These are phyloP conservation scores for Equus quagga DNA, from an alignment of 2,113 vertebrate species.

Conservation along the genomic window DNA sequence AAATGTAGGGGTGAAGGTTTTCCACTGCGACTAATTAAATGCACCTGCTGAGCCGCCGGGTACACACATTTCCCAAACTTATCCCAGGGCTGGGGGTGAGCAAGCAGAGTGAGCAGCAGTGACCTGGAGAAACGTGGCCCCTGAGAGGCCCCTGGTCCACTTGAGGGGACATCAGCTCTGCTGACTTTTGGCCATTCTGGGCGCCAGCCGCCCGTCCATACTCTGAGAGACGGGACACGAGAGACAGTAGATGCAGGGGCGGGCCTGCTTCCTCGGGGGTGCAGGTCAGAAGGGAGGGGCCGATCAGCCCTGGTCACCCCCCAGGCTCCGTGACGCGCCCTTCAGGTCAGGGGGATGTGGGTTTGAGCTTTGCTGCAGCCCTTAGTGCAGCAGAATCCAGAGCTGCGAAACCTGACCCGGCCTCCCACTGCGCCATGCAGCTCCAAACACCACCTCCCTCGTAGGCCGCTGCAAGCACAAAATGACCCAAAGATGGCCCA, in stretches of 20 bases:
- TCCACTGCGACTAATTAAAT: background rate
- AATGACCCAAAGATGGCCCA: background rate
- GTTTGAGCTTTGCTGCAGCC: background rate
- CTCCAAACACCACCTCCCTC: background rate
- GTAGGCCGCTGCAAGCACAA: background rate
- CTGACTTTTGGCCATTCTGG: background rate
- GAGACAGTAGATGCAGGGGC: background rate
- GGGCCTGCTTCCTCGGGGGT: no score
- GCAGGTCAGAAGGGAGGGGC: background rate
- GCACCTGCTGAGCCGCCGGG: no score
- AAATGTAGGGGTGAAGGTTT: background rate
- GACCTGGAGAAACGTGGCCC: accelerated
- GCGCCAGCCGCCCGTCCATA: no score
- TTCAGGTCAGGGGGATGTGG: no score
- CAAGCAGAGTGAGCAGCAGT: no score
- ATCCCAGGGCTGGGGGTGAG: accelerated
- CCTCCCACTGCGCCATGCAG: background rate
- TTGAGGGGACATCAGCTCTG: accelerated
- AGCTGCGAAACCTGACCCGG: background rate
- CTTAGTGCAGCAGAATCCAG: background rate
- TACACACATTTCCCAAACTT: accelerated
- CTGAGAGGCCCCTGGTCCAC: background rate
- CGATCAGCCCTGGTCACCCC: no score
- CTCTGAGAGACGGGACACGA: background rate
- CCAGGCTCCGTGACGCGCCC: accelerated